Base-by-base conservation (phyloP, 1,140 invertebrate genomes). In the Adelges cooleyi region DNA sequence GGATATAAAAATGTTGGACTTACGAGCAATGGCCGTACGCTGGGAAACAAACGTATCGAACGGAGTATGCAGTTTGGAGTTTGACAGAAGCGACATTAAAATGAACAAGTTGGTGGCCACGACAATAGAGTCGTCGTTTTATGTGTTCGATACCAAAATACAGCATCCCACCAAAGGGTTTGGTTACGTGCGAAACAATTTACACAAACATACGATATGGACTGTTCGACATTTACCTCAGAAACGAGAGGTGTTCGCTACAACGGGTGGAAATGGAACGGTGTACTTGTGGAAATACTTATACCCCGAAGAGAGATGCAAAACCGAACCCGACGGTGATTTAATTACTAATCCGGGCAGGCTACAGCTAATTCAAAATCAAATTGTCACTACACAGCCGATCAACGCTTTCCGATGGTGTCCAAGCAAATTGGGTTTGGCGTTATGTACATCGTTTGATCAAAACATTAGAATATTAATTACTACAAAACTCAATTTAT, bases 51-150 rank as follows among this genome's bases (percentile, higher is more conserved):
- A 95, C 76, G 74, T 96, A 2, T 92, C 90, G 73, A 96, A 96
- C 82, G 95, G 94, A 67, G 88, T 89, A 6, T 95, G 93, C 71
- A 80, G 80, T 56, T 49, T 93, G 11, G 90, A 97, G 75, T 98
- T 97, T 78, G 94, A 98, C 75, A 78, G 94, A 25, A 90, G 88
- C 73, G 92, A 96, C 73, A 96, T 96, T 70, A 78, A 82, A 66
- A 96, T 96, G 91, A 97, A 98, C 72, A 98, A 98, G 78, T 73
- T 98, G 54, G 85, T 92, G 1, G 91, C 85, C 0, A 93, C 92
- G 4, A 93, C 92, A 0, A 75, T 98, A n/a, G 92, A 97, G 75
- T 89, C 90, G 0, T 94, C 92, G 69, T 86, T 96, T 69, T 86
- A 90, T 74, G 81, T 95, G 1, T 96, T 86, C 74, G 92, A 97